These are phyloP conservation scores for Hippoglossus stenolepis DNA, from an alignment of 2,113 vertebrate species.

Conservation along the genomic window DNA sequence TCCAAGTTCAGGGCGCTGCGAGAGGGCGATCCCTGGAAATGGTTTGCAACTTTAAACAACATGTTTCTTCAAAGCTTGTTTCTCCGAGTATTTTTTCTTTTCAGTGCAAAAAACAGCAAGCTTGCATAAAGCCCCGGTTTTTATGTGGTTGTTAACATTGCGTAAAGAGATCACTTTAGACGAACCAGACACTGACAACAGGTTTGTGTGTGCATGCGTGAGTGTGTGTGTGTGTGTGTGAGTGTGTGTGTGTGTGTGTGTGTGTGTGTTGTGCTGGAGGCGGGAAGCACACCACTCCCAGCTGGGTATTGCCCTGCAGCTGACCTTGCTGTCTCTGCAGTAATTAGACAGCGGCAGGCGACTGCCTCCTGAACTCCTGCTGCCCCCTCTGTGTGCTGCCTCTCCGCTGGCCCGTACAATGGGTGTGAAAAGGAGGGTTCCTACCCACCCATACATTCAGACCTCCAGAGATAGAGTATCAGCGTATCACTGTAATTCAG, in stretches of 20 bases:
- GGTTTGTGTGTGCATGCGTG: constrained; percentile 61
- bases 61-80: constrained; percentile 9
- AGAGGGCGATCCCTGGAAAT: constrained; percentile 23
- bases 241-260: no score
- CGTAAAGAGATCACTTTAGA: constrained; percentile 28
- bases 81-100: not conserved
- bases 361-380: constrained; percentile 86
- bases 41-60: not conserved
- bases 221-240: not conserved
- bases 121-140: constrained; percentile 18
- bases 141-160: constrained; percentile 29
- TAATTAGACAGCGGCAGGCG: constrained; percentile 87
- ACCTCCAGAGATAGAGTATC: constrained; percentile 44
- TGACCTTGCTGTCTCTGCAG: constrained; percentile 87
- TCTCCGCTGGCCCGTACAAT: constrained; percentile 71
- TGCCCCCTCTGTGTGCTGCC: constrained; percentile 75
- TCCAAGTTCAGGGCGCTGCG: constrained; percentile 40
- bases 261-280: constrained; percentile 57
- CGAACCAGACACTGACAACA: constrained; percentile 55
- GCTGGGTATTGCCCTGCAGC: constrained; percentile 85
- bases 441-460: constrained; percentile 68
- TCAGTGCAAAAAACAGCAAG: not conserved
- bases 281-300: constrained; percentile 84
- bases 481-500: constrained; percentile 55
- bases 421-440: constrained; percentile 75